Percentiles rank a stretch among this genome's conserved stretches.
phyloP scores from a whole-genome alignment of 2,888 invertebrate species.

The Nephrocerus scutellatus region DNA sequence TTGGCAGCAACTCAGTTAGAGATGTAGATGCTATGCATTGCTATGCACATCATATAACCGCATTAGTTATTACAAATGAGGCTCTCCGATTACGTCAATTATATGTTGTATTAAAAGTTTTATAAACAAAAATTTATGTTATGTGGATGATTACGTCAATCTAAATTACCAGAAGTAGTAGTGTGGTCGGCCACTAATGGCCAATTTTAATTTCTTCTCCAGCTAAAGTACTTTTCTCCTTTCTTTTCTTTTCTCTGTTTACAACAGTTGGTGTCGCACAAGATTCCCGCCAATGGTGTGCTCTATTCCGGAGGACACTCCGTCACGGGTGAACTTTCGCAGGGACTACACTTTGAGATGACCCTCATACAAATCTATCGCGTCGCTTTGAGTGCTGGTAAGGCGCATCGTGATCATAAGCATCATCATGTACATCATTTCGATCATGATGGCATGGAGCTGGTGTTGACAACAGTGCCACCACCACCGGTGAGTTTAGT shows the following conservation, averaged over 20 bases:
- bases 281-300: constrained; percentile 67
- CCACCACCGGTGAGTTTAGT: constrained; percentile 42
- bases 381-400: constrained; percentile 75
- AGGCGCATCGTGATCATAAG: constrained; percentile 80
- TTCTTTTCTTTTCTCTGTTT: constrained; percentile 11
- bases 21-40: no score
- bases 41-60: no score
- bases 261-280: constrained; percentile 65
- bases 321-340: constrained; percentile 39
- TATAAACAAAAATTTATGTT: no score
- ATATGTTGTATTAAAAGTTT: no score
- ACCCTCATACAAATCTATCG: constrained; percentile 75
- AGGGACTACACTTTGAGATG: constrained; percentile 54
- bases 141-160: no score
- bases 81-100: no score
- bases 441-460: constrained; percentile 63
- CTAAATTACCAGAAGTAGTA: no score
- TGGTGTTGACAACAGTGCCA: constrained; percentile 54
- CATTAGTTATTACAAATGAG: no score
- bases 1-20: no score
- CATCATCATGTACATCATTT: constrained; percentile 80
- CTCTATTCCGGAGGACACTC: constrained; percentile 59
- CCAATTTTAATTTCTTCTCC: no score
- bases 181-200: no score
- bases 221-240: constrained; percentile 4